Base-by-base conservation (phyloP, 2,113 vertebrate species). In the Azemiops feae region DNA sequence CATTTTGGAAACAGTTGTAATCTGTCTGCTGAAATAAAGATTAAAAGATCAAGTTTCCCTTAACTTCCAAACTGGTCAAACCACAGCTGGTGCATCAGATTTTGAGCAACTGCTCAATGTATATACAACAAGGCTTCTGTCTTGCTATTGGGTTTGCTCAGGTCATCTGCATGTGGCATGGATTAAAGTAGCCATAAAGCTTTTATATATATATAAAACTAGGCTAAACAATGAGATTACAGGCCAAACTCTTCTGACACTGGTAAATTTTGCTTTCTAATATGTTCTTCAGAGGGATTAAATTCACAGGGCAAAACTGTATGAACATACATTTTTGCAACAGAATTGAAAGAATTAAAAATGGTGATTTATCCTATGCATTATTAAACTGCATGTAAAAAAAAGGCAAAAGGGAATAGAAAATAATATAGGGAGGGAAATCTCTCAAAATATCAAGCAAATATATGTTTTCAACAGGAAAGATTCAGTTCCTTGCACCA, bases 91-190 rank as follows among this genome's bases (percentile, higher is more conserved):
- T 97, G 98, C 94, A 94, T 92, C 97, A 97, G 97, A 96, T 94
- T 97, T 88, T 12, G 96, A 98, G 98, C 99, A 99, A 99, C 98
- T 99, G 98, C 96, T 98, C 95, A 5, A 4, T 60, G 91, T 96
- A 95, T 94, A 98, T 97, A 99, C 98, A 99, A 98, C 97, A 96
- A 97, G 92, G 47, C 96, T 97, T 98, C 98, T 99, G 98, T 99
- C 96, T 95, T 97, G 95, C 97, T 95, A 88, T 96, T 96, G 96
- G 96, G 97, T 98, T 98, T 97, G 95, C 90, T 97, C 86, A 90
- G 97, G 97, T 98, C 97, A 97, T 94, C 87, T 64, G 89, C 97
- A 97, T 97, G 97, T 97, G 98, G 97, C 86, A 1, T 18, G 97
- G 98, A 98, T 98, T 98, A 97, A 97, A 95, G 94, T 88, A 94